These are phyloP conservation scores for Operophtera brumata DNA, from an alignment of 2,888 invertebrate species.

Conservation along the genomic window DNA sequence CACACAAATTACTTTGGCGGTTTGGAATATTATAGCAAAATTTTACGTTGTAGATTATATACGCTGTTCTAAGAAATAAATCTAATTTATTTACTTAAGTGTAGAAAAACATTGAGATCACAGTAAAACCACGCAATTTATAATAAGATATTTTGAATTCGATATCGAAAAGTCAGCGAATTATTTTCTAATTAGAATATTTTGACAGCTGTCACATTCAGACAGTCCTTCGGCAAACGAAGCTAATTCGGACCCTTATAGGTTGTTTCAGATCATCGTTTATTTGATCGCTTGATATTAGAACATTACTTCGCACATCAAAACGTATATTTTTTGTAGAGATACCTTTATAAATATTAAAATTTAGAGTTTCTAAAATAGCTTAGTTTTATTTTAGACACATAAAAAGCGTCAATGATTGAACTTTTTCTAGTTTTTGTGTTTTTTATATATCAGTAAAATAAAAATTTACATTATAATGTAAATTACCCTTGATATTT, in stretches of 20 bases:
- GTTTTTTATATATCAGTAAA: too few species aligned
- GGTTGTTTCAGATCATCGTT: constrained; percentile 45
- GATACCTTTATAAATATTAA: too few species aligned
- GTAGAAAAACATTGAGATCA: not conserved
- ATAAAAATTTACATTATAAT: too few species aligned
- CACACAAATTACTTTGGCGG: constrained; percentile 55
- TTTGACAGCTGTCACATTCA: constrained; percentile 73
- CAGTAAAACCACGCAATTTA: too few species aligned
- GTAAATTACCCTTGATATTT: too few species aligned
- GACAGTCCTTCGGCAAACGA: constrained; percentile 71
- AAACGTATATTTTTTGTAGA: too few species aligned
- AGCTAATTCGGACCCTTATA: constrained; percentile 61
- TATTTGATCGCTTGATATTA: constrained; percentile 22
- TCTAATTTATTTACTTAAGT: not conserved
- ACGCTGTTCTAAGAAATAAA: not conserved
- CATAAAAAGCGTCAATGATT: too few species aligned
- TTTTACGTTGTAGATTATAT: not conserved
- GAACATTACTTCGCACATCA: not conserved
- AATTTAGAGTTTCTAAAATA: too few species aligned
- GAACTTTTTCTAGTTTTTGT: too few species aligned
- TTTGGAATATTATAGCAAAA: not conserved
- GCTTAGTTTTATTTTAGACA: too few species aligned
- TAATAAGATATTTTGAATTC: constrained; percentile 11
- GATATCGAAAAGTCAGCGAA: constrained; percentile 31
- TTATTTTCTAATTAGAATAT: constrained; percentile 61